Evolutionary conservation across 2,797 vertebrate genomes (phyloP).

Genomic region (Darevskia mixta): DNA sequence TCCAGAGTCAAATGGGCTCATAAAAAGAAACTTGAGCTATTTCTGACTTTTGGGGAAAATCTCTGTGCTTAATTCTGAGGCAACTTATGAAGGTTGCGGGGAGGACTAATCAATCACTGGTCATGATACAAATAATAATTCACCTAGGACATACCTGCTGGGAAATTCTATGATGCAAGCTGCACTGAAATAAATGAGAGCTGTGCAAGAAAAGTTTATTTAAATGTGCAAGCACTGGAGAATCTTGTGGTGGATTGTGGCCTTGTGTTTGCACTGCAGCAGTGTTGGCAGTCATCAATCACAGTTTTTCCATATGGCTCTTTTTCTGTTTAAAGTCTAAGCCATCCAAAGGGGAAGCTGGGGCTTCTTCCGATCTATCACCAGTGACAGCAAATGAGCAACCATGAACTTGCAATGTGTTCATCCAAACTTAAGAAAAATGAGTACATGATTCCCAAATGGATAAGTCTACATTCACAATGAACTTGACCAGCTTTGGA

Average conservation of each 20-base stretch:
- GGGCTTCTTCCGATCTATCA: not conserved
- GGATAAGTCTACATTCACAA: not conserved
- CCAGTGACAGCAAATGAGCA: slow-evolving; percentile 11
- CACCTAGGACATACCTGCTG: not conserved
- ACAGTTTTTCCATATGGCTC: not conserved
- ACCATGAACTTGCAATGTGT: not conserved
- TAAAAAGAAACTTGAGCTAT: not conserved
- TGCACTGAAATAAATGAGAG: not conserved
- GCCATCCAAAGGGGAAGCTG: not conserved
- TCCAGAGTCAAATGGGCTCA: not conserved
- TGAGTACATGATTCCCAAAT: not conserved
- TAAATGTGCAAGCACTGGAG: not conserved
- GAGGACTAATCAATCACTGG: not conserved
- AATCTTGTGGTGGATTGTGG: not conserved
- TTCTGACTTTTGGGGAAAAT: not conserved
- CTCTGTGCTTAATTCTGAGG: not conserved
- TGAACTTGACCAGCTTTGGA: slow-evolving; percentile 17
- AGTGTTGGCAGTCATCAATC: not conserved
- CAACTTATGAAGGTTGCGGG: not conserved
- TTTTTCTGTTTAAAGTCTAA: not conserved
- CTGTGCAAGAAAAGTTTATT: not conserved
- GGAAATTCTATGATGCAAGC: not conserved
- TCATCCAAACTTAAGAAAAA: slow-evolving; percentile 24
- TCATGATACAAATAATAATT: not conserved
- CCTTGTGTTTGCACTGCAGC: not conserved